Base-by-base conservation (phyloP, 2,797 vertebrate species). In the Sus cebifrons region DNA sequence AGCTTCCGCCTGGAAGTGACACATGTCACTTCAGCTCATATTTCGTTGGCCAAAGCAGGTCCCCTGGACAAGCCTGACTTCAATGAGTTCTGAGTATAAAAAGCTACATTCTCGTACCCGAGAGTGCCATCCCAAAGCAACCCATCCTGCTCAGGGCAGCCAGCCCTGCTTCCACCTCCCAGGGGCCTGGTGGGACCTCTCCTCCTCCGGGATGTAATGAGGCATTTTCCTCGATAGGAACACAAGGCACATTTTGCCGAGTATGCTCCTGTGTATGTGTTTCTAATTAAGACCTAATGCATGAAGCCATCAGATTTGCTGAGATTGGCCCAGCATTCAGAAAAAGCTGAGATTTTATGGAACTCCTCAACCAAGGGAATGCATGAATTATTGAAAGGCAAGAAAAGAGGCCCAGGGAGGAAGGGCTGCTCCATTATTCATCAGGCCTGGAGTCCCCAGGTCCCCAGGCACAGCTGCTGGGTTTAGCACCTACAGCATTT, bases 341-440 rank as follows among this genome's bases (percentile, higher is more conserved):
- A 65, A 91, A 82, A 94, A 75, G 86, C 81, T 2, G 68, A 74
- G 52, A n/a, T 91, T 96, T 97, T 86, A 87, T 93, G 75, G 56
- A 94, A 93, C 44, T 60, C 87, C n/a, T 78, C 77, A 44, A 67
- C 73, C 86, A 82, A 29, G 0, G 49, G 87, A 94, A 81, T 9
- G 73, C 94, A 96, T 96, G 95, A 93, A 97, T 97, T 94, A 97
- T 96, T 96, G 96, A 97, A 93, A 91, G 75, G 79, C 15, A 13
- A 58, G 83, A 56, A 86, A 93, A 89, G 93, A 94, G 40, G 62
- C 58, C 65, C 86, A 4, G 79, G 32, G 89, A 96, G 62, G 85
- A 86, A 89, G 62, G n/a, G 60, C 89, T 95, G 91, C 68, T 98
- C 94, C 96, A 94, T 97, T 96, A 97, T 97, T 97, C 97, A 97